Base-by-base conservation (phyloP, 1,140 invertebrate genomes). In the Drosophila gunungcola region DNA sequence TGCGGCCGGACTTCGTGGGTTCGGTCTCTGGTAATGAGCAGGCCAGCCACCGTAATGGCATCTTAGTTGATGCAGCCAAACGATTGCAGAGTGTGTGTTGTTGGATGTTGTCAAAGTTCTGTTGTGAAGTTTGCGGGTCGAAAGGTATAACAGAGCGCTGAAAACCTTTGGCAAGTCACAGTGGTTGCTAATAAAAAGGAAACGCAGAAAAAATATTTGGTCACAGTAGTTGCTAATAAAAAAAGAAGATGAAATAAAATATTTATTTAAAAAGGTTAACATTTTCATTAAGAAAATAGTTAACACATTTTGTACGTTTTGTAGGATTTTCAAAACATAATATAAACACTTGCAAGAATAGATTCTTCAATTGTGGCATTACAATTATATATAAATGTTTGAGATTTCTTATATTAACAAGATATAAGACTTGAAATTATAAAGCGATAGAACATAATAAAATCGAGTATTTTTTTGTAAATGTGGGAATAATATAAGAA, bases 1-100 rank as follows among this genome's bases (percentile, higher is more conserved):
- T 88, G 84, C 80, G 84, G 84, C 80, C 68, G 52, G 72, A 64
- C 67, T 70, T 70, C 67, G 56, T 69, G 78, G 64, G 36, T 11
- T 60, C 65, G 67, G 57, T 57, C 48, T 21, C 70, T 34, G 73
- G 70, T 75, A 75, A 75, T 75, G 73, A 75, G 73, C 36, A 42
- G 51, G 38, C 25, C 25, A 49, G 34, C 38, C 41, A 77, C 25
- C 54, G 73, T 54, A 76, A 68, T 69, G 73, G 43, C 73, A 78
- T 78, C 73, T 75, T 65, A 64, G 51, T 64, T 51, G 53, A 75
- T 73, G 69, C 38, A 70, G 42, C 42, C 42, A 65, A 48, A 38
- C 34, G 58, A 46, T 65, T 62, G 62, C 51, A 56, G 41, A 32
- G 36, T 41, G 46, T 46, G 27, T 25, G 16, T 46, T 21, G 32